These are phyloP conservation scores for Drosophila nannoptera DNA, from an alignment of 1,140 invertebrate genomes.

Conservation along the genomic window DNA sequence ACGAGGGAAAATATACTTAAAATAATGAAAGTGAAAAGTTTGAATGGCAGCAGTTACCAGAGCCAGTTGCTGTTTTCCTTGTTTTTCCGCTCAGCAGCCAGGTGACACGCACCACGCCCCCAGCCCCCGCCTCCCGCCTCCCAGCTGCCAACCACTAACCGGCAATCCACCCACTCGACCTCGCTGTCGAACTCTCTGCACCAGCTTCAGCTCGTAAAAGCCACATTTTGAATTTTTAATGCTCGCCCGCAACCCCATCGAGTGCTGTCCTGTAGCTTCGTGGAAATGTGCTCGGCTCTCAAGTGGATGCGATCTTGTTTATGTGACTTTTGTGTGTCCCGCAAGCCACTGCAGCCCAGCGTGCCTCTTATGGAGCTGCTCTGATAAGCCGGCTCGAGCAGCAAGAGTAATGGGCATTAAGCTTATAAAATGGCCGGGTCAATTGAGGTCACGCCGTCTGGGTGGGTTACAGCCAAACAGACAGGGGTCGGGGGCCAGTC, in stretches of 20 bases:
- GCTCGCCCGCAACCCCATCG: slow-evolving; percentile 18
- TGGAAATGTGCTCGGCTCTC: slow-evolving; percentile 56
- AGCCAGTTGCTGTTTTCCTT: slow-evolving; percentile 1
- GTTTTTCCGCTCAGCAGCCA: slow-evolving; percentile 16
- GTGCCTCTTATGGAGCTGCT: neutral
- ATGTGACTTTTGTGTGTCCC: slow-evolving; percentile 51
- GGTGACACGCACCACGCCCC: slow-evolving; percentile 23
- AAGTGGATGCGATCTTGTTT: slow-evolving; percentile 75
- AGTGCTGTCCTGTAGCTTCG: slow-evolving; percentile 12
- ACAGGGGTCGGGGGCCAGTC: slow-evolving; percentile 1
- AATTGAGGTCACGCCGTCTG: slow-evolving; percentile 50
- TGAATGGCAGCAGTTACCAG: slow-evolving; percentile 43
- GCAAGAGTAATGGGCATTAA: slow-evolving; percentile 27
- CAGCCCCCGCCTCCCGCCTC: neutral
- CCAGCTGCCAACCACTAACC: neutral
- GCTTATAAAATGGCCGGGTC: slow-evolving; percentile 55
- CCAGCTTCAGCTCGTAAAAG: slow-evolving; percentile 56
- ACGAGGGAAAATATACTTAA: slow-evolving; percentile 64
- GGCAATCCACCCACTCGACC: neutral
- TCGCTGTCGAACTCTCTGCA: slow-evolving; percentile 1
- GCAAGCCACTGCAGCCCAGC: too few relatives aligned
- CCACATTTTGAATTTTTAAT: slow-evolving; percentile 76
- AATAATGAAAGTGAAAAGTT: slow-evolving; percentile 77
- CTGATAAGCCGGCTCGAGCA: slow-evolving; percentile 13
- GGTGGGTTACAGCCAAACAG: too few relatives aligned